Evolutionary conservation across 2,113 vertebrate genomes (phyloP).

Genomic region (Hemibagrus wyckioides): DNA sequence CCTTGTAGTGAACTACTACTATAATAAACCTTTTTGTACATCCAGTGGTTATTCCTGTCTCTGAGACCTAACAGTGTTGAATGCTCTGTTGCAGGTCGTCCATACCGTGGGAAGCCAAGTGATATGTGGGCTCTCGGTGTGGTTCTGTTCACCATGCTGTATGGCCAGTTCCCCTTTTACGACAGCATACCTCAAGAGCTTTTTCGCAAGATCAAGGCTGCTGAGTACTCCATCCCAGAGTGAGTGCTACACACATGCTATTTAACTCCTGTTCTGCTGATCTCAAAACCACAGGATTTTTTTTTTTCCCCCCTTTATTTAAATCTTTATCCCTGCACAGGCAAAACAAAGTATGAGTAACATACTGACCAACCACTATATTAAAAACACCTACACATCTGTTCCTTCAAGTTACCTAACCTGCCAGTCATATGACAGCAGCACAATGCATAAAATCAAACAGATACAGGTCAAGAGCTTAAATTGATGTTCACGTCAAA

Average conservation of each 20-base stretch:
- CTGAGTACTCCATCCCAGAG: conserved; percentile 98
- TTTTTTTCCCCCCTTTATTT: background rate
- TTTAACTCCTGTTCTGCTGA: background rate
- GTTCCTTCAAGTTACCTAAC: background rate
- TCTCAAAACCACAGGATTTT: background rate
- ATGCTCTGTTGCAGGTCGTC: conserved; percentile 79
- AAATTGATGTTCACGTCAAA: background rate
- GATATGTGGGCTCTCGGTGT: conserved; percentile 99
- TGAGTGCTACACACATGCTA: conserved; percentile 71
- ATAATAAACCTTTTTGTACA: background rate
- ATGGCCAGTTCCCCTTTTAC: conserved; percentile 99
- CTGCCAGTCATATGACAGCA: background rate
- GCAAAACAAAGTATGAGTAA: background rate
- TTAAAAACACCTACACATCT: background rate
- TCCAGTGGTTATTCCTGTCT: background rate
- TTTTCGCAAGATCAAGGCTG: conserved; percentile 99
- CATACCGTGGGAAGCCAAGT: conserved; percentile 94
- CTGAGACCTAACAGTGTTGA: background rate
- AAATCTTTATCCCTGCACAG: background rate
- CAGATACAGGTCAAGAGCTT: background rate
- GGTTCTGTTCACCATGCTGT: conserved; percentile 98
- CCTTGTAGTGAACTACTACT: background rate
- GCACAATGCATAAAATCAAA: background rate
- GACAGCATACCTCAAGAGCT: conserved; percentile 99
- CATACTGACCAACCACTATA: background rate